These are phyloP conservation scores for Loriculus beryllinus DNA, from an alignment of 2,797 vertebrate genomes.

Conservation along the genomic window DNA sequence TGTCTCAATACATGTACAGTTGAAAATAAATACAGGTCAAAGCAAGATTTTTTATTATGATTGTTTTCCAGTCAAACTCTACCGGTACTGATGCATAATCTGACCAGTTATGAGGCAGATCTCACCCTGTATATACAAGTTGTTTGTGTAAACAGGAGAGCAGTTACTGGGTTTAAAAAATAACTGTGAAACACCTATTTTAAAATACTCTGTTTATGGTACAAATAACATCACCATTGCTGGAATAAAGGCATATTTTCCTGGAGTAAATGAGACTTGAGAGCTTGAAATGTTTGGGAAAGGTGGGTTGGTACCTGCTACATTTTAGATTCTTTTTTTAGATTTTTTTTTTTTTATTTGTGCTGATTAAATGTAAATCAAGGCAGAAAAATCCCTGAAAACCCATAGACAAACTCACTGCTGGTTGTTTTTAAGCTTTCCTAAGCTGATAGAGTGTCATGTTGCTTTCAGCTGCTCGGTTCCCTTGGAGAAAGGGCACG, in stretches of 20 bases:
- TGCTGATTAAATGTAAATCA: neutral
- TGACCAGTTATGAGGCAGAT: neutral
- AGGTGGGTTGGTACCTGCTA: neutral
- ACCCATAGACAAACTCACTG: neutral
- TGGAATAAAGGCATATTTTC: neutral
- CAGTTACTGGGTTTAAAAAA: neutral
- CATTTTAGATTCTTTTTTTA: neutral
- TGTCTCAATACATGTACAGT: neutral
- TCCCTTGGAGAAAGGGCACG: constrained; percentile 22
- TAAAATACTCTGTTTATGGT: neutral
- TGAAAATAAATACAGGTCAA: neutral
- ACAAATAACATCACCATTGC: neutral
- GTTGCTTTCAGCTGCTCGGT: constrained; percentile 21
- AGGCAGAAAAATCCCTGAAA: neutral
- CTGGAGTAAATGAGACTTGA: neutral
- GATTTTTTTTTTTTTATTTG: neutral
- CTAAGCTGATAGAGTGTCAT: neutral
- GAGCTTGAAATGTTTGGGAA: neutral
- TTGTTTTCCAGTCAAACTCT: neutral
- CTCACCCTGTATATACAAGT: neutral
- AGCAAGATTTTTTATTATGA: neutral
- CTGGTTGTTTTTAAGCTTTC: neutral
- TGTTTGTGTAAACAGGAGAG: neutral
- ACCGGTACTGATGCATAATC: neutral
- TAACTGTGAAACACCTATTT: neutral